These are phyloP conservation scores for Macropus fuliginosus DNA, from an alignment of 2,797 vertebrate genomes.

Conservation along the genomic window DNA sequence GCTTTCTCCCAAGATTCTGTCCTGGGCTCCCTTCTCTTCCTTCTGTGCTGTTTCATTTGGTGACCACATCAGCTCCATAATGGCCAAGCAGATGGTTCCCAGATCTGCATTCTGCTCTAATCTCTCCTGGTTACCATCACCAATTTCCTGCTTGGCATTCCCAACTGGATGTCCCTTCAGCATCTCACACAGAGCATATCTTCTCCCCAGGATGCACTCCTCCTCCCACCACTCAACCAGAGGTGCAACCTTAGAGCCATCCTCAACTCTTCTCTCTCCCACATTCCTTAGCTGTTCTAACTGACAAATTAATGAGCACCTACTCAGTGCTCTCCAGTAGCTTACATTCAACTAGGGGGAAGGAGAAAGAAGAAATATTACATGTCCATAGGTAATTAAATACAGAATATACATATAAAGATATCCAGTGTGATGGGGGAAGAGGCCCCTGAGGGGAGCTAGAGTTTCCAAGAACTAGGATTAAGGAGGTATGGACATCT, in stretches of 20 bases:
- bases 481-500: neutral
- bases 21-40: neutral
- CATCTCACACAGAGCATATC: neutral
- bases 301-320: neutral
- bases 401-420: neutral
- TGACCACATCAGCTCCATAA: neutral
- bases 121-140: neutral
- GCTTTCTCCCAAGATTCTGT: neutral
- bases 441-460: neutral
- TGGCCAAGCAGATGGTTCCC: neutral
- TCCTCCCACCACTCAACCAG: neutral
- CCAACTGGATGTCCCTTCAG: too few species aligned
- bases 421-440: neutral
- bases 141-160: neutral
- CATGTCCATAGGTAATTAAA: neutral
- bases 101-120: neutral
- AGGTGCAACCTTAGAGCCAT: neutral
- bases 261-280: neutral
- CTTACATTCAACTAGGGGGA: neutral
- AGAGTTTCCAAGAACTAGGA: neutral
- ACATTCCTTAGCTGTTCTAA: neutral
- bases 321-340: neutral
- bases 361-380: neutral
- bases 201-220: neutral
- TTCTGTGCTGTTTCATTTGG: neutral